A percentile compares a stretch with the other conserved stretches of the same genome.
Evolutionary conservation across 2,113 vertebrate species (phyloP).

Genomic region (Lonchura striata): DNA sequence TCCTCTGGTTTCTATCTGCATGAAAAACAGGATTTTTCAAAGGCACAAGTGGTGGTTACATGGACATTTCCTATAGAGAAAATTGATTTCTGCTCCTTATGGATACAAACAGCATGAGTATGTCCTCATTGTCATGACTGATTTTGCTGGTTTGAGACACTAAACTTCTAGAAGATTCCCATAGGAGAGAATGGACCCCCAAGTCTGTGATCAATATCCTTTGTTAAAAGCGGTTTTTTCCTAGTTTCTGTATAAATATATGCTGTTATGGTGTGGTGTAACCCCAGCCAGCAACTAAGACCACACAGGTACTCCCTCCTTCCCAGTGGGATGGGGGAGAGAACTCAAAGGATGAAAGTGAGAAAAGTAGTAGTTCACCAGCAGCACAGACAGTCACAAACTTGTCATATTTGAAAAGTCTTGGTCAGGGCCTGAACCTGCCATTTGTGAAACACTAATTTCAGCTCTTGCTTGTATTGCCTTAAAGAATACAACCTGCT

Average conservation of each 20-base stretch:
- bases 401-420: not conserved
- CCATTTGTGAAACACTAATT: not conserved
- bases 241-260: not conserved
- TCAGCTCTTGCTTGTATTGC: not conserved
- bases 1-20: not conserved
- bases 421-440: not conserved
- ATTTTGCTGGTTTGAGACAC: not conserved
- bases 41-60: not conserved
- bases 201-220: not conserved
- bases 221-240: not conserved
- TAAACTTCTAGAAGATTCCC: not conserved
- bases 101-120: not conserved
- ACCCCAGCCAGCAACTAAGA: not conserved
- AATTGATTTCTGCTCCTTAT: not conserved
- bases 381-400: not conserved
- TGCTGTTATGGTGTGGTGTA: not conserved
- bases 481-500: not conserved
- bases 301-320: fast-evolving
- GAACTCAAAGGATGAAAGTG: not conserved
- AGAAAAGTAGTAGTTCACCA: not conserved
- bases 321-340: not conserved
- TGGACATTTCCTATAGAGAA: not conserved
- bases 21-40: not conserved
- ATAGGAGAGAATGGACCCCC: not conserved
- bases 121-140: not conserved